A percentile compares a stretch with the other conserved stretches of the same genome.
Conservation (phyloP, 2,113 vertebrate species). For the Ammodytes dubius region DNA sequence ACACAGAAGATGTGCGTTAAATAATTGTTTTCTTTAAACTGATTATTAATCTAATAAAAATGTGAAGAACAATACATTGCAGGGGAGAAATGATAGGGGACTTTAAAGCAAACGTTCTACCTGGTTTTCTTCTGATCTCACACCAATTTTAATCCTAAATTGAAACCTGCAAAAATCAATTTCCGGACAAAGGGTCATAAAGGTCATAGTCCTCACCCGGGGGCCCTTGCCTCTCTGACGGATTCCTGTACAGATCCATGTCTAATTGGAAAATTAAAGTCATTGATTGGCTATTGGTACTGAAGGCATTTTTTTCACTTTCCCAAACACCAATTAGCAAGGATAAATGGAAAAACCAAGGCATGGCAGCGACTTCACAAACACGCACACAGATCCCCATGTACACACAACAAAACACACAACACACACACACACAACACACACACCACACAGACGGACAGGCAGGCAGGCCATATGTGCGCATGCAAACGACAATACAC, state of each 20-base stretch:
- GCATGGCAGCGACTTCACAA: not conserved
- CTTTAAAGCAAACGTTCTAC: not conserved
- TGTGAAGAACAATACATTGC: not conserved
- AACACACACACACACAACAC: not conserved
- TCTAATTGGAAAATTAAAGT: conserved; percentile 79
- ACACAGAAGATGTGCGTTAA: too few relatives aligned
- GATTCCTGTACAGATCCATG: conserved; percentile 60
- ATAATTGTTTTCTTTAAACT: not conserved
- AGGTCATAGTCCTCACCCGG: conserved; percentile 46
- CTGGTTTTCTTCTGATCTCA: conserved; percentile 23
- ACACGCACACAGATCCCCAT: not conserved
- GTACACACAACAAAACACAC: not conserved
- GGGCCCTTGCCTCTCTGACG: conserved; percentile 39
- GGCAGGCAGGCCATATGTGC: not conserved
- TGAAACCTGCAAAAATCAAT: conserved; percentile 45
- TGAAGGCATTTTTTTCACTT: conserved; percentile 63
- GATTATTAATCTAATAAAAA: not conserved
- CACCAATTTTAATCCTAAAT: conserved; percentile 26
- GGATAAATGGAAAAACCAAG: conserved; percentile 61
- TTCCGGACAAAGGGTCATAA: conserved; percentile 61
- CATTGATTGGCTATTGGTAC: conserved; percentile 67
- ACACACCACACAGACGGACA: not conserved
- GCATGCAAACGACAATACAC: not conserved
- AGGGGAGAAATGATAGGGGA: not conserved
- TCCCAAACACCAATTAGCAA: conserved; percentile 71